phyloP scores from a whole-genome alignment of 2,888 invertebrate genomes.

The Mythimna ferrago region DNA sequence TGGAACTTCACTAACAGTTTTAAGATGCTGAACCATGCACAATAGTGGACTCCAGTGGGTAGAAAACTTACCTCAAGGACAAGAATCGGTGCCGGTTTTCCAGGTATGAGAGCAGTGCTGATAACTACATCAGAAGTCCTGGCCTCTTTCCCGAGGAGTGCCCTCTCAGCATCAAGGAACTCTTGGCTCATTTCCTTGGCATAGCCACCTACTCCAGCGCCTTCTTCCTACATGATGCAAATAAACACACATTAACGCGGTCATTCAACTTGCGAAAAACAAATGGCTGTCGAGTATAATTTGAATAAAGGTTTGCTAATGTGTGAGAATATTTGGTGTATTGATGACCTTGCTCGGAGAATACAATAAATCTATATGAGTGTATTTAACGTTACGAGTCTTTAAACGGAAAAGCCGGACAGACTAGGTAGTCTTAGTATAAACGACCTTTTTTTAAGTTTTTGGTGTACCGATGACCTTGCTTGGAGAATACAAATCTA shows the following conservation, averaged over 20 bases:
- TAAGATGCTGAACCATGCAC: not conserved
- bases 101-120: slow-evolving; percentile 97
- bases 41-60: not conserved
- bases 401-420: too few relatives aligned
- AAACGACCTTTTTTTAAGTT: too few relatives aligned
- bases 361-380: not conserved
- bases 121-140: slow-evolving; percentile 96
- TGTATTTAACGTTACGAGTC: not conserved
- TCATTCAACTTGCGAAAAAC: slow-evolving; percentile 32
- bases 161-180: slow-evolving; percentile 96
- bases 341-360: slow-evolving; percentile 5
- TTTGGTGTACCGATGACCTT: too few relatives aligned
- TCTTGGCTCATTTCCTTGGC: slow-evolving; percentile 97
- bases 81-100: slow-evolving; percentile 95
- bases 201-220: slow-evolving; percentile 92
- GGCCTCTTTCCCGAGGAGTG: slow-evolving; percentile 96
- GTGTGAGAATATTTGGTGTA: slow-evolving; percentile 17
- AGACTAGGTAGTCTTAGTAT: too few relatives aligned
- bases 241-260: slow-evolving; percentile 44
- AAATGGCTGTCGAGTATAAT: slow-evolving; percentile 7
- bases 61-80: slow-evolving; percentile 92
- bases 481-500: too few relatives aligned
- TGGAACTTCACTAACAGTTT: not conserved
- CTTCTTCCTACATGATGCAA: slow-evolving; percentile 91
- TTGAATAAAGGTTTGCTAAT: slow-evolving; percentile 24